Conservation (phyloP, 2,888 invertebrate genomes). For the Flexamia atlantica region DNA sequence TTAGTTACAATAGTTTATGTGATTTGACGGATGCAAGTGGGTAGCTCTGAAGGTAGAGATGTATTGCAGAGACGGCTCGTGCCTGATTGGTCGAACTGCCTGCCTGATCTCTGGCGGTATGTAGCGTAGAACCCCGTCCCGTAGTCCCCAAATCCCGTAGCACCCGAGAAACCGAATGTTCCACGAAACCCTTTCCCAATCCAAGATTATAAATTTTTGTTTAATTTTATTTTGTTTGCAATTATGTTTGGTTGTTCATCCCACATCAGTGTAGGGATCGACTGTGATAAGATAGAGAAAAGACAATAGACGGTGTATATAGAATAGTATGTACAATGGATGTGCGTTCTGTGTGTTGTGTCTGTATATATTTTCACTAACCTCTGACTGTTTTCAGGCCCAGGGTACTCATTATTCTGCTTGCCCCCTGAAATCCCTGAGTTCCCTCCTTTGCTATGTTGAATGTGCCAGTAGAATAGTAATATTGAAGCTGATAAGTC, state of each 20-base stretch:
- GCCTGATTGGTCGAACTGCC: conserved; percentile 18
- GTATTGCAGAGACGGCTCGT: conserved; percentile 35
- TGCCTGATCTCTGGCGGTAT: conserved; percentile 38
- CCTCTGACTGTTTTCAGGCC: conserved; percentile 50
- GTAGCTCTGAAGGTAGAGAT: conserved; percentile 17
- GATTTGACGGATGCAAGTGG: conserved; percentile 50
- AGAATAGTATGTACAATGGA: conserved; percentile 50
- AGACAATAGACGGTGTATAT: neutral
- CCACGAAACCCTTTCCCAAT: conserved; percentile 1
- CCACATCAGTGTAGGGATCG: conserved; percentile 16
- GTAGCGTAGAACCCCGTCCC: conserved; percentile 15
- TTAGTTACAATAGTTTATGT: no score
- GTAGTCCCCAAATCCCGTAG: conserved; percentile 13
- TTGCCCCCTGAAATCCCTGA: neutral
- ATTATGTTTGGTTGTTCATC: conserved; percentile 37
- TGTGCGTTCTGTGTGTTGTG: conserved; percentile 52
- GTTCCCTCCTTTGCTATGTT: conserved; percentile 9
- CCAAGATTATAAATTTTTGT: conserved; percentile 14
- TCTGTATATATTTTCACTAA: conserved; percentile 49
- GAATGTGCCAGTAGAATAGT: conserved; percentile 34
- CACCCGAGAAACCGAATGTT: neutral
- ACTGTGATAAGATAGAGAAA: neutral
- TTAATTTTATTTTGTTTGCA: conserved; percentile 41
- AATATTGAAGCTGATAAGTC: no score
- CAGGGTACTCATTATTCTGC: conserved; percentile 23